Conservation (phyloP, 2,888 invertebrate genomes). For the Helicoverpa assulta region DNA sequence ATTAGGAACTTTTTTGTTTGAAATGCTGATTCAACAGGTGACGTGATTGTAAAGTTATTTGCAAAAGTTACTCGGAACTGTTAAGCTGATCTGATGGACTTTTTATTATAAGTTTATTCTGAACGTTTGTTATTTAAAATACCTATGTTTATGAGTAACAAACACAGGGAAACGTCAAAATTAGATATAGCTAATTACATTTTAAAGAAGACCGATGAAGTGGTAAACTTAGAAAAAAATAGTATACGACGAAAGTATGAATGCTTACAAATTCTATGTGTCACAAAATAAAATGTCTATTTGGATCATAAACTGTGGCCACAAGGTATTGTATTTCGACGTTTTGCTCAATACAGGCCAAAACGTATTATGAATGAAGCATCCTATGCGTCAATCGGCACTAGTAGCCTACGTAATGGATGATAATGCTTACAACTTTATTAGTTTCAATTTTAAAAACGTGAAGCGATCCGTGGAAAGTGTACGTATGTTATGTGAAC, state of each 20-base stretch:
- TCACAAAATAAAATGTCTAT: not conserved
- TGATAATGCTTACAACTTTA: not conserved
- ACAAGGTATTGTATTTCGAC: not conserved
- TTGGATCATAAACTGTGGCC: conserved; percentile 2
- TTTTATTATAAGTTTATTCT: not conserved
- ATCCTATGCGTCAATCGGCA: not conserved
- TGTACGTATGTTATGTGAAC: not conserved
- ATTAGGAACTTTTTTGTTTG: conserved; percentile 6
- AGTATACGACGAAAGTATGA: not conserved
- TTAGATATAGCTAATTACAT: conserved; percentile 2
- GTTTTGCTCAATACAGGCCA: too few relatives aligned
- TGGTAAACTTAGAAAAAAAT: conserved; percentile 1
- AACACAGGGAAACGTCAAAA: conserved; percentile 2
- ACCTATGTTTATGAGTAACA: conserved; percentile 2
- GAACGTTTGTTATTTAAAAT: conserved; percentile 10
- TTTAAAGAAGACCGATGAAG: not conserved
- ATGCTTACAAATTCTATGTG: conserved; percentile 2
- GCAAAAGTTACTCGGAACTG: conserved; percentile 11
- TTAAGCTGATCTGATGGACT: conserved; percentile 15
- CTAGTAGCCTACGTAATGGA: not conserved
- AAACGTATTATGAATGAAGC: not conserved
- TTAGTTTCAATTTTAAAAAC: not conserved
- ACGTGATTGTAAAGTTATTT: conserved; percentile 8
- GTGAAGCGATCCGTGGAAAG: too few relatives aligned
- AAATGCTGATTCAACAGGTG: conserved; percentile 37